These are phyloP conservation scores for Drosophila neocordata DNA, from an alignment of 1,140 invertebrate genomes.

Conservation along the genomic window DNA sequence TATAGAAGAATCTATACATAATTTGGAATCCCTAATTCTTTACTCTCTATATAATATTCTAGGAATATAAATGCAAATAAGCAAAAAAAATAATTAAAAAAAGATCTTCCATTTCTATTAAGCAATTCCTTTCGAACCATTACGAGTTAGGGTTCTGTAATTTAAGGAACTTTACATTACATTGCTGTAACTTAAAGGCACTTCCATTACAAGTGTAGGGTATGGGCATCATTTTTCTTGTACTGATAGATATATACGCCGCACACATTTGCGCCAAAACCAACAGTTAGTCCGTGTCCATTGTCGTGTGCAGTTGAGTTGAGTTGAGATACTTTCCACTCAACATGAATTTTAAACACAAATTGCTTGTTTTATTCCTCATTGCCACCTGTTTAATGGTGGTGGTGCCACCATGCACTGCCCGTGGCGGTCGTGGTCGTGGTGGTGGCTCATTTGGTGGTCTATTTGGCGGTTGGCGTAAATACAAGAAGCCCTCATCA, in stretches of 20 bases:
- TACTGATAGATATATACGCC: constrained; percentile 52
- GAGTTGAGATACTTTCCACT: neutral
- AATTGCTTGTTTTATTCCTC: constrained; percentile 40
- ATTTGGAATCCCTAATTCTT: too few species aligned
- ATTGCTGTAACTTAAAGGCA: constrained; percentile 19
- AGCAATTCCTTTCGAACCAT: too few species aligned
- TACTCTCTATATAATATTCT: too few species aligned
- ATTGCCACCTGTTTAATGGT: constrained; percentile 32
- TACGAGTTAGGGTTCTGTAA: too few species aligned
- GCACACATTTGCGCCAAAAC: constrained; percentile 25
- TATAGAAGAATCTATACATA: too few species aligned
- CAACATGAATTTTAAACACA: constrained; percentile 50
- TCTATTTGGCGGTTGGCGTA: constrained; percentile 74
- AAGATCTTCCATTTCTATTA: too few species aligned
- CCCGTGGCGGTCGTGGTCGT: constrained; percentile 70
- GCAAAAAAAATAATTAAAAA: too few species aligned
- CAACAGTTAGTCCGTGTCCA: constrained; percentile 53
- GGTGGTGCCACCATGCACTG: constrained; percentile 35
- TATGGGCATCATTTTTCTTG: constrained; percentile 29
- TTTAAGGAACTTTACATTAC: too few species aligned
- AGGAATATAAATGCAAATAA: too few species aligned
- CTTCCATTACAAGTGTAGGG: constrained; percentile 13
- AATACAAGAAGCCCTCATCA: constrained; percentile 74
- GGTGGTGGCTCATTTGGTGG: constrained; percentile 75
- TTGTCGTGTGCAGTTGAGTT: constrained; percentile 36